Evolutionary conservation across 92 coral and sea anemone genomes (phyloP), one percentile per base, ranked within the genome.

Genomic region (Phenganax stokvisi): DNA sequence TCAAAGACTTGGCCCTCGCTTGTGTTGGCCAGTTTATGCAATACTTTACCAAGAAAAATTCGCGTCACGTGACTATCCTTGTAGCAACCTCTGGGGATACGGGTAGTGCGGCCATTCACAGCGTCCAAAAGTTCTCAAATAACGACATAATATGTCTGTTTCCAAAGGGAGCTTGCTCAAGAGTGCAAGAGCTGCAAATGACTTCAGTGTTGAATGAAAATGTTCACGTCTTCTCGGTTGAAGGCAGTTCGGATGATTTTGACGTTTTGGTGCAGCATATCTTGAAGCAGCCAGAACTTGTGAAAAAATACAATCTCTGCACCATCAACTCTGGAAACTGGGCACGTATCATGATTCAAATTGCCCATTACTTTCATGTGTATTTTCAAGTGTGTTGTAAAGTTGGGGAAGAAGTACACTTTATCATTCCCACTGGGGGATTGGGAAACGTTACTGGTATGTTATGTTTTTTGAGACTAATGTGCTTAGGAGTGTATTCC

Each of bases 51-150:
- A 84, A 83, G 62, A 93, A 83, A 81, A 89, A 84, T 76, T 89
- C 84, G 67, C 84, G 90, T 31, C 85, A 89, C 25, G 73, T 72
- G 20, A 87, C 92, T 8, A 56, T 87, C 6, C 84, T 93, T 28
- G 97, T 93, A 6, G 88, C 62, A 12, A 93, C 98, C 6, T 86
- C 91, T 82, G 98, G 98, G 12, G 98, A 93, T 79, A 93, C 98
- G 28, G 98, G 98, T 9, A 89, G 98, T 74, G 92, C 98, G 0
- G 98, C 98, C 12, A 91, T 93, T 51, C 92, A 93, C 74, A 88
- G 93, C 58, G 92, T 91, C 8, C 77, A 88, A 31, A 79, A 76
- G 37, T 81, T 86, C 51, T 55, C 85, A 27, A 78, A 81, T 75
- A 76, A 89, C 37, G 94, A 91, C 70, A 89, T 93, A 17, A 77